A percentile compares a stretch with the other conserved stretches of the same genome.
phyloP scores from a whole-genome alignment of 2,888 invertebrate genomes.

The Rhagium mordax region DNA sequence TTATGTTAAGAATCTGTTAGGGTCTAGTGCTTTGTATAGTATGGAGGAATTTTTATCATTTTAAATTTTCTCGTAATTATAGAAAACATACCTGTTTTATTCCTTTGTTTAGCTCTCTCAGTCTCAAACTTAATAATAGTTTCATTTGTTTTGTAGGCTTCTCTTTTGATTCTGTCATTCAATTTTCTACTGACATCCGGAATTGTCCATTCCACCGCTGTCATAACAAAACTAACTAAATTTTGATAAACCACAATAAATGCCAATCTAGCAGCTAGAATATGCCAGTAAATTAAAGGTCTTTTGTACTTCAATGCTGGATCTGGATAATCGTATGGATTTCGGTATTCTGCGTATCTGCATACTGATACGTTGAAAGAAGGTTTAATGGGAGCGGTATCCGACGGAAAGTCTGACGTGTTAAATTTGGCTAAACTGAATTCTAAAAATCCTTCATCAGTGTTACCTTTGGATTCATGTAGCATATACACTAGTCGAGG shows the following conservation, averaged over 20 bases:
- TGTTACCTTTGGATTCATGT: slow-evolving; percentile 66
- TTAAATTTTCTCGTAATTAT: no score
- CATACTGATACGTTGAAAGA: slow-evolving; percentile 67
- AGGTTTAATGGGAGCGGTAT: slow-evolving; percentile 61
- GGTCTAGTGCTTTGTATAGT: no score
- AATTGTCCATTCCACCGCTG: slow-evolving; percentile 82
- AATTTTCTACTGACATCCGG: slow-evolving; percentile 83
- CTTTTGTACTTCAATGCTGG: slow-evolving; percentile 73
- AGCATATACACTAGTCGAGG: slow-evolving; percentile 81
- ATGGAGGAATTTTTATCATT: no score
- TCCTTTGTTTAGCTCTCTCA: slow-evolving; percentile 68
- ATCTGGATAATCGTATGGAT: slow-evolving; percentile 73
- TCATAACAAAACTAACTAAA: slow-evolving; percentile 81
- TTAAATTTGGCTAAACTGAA: slow-evolving; percentile 79
- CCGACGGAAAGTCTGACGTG: slow-evolving; percentile 74
- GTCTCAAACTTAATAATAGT: slow-evolving; percentile 82
- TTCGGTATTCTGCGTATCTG: slow-evolving; percentile 81
- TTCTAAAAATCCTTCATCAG: slow-evolving; percentile 78
- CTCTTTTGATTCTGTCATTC: slow-evolving; percentile 80
- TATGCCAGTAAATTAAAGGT: slow-evolving; percentile 82
- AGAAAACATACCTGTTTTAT: slow-evolving; percentile 47
- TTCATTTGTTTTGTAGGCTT: slow-evolving; percentile 82
- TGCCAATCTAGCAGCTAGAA: slow-evolving; percentile 80
- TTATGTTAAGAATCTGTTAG: no score
- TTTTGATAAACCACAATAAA: slow-evolving; percentile 88